Evolutionary conservation across 2,888 invertebrate species (phyloP), one percentile per base, ranked within the genome.

Genomic region (Cacoxenus indagator): DNA sequence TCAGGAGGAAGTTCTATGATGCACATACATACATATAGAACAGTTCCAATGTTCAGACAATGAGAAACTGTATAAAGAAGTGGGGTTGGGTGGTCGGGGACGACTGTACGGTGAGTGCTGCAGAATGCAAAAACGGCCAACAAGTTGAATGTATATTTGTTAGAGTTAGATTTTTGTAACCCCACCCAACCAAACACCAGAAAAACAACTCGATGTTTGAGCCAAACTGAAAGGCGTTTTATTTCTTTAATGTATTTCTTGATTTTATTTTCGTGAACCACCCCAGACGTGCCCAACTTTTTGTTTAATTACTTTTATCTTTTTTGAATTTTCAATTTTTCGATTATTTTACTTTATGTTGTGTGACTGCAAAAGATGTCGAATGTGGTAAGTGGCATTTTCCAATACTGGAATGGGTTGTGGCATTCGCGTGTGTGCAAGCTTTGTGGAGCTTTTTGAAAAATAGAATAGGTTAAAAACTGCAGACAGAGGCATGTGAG

Each of bases 161-260:
- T 57, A n/a, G 27, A 27, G 22, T 19, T 51, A 19, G 17, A 51
- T 17, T 51, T 51, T 22, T 51, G 14, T 17, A 9, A 14, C 26
- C 27, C 14, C n/a, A n/a, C n/a, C n/a, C n/a, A n/a, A n/a, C n/a
- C n/a, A n/a, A n/a, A n/a, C n/a, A n/a, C n/a, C n/a, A n/a, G n/a
- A n/a, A n/a, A n/a, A n/a, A n/a, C n/a, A n/a, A 9, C 24, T 22
- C 55, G 26, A 14, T 9, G 26, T n/a, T n/a, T n/a, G n/a, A 17
- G 31, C 8, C 22, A 37, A 37, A 11, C 11, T 17, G 19, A 62
- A 62, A 45, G 43, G 70, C 72, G 66, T 77, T 76, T 74, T 74
- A 79, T 76, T 81, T 83, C 80, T 80, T 82, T 80, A 83, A 83
- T 83, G 83, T 82, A 83, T 83, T 81, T 81, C 80, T 82, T 83